These are phyloP conservation scores for Festucalex cinctus DNA, from an alignment of 2,113 vertebrate genomes.

Conservation along the genomic window DNA sequence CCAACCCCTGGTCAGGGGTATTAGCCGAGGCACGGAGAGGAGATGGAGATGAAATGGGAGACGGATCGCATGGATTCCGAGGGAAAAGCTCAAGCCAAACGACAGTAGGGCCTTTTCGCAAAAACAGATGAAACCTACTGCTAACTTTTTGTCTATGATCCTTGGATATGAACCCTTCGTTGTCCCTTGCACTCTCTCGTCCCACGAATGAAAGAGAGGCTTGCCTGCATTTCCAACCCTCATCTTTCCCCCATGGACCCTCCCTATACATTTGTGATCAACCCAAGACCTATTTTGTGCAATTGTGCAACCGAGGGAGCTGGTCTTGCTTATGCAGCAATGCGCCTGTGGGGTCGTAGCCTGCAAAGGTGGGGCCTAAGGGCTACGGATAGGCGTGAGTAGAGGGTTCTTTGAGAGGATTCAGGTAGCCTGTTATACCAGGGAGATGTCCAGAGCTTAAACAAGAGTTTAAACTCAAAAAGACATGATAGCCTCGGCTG, in stretches of 20 bases:
- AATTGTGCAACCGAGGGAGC: constrained; percentile 52
- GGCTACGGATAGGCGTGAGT: constrained; percentile 20
- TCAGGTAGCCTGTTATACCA: constrained; percentile 33
- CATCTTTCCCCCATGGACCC: constrained; percentile 38
- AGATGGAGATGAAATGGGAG: constrained; percentile 38
- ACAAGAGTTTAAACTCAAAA: constrained; percentile 35
- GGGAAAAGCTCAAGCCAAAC: constrained; percentile 72
- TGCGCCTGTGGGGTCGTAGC: constrained; percentile 33
- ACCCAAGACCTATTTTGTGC: constrained; percentile 59
- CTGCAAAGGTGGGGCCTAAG: constrained; percentile 25
- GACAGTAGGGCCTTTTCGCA: constrained; percentile 64
- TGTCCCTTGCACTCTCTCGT: constrained; percentile 60
- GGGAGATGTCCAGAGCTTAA: constrained; percentile 36
- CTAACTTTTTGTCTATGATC: constrained; percentile 44
- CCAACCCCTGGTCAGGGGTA: constrained; percentile 65
- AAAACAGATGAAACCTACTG: constrained; percentile 75
- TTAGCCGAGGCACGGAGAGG: constrained; percentile 40
- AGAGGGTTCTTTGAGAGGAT: constrained; percentile 23
- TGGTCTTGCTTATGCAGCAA: constrained; percentile 30
- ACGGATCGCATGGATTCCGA: constrained; percentile 46
- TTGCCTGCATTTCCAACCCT: constrained; percentile 53
- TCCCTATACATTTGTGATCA: constrained; percentile 58
- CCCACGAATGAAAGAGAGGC: constrained; percentile 57
- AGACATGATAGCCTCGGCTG: constrained; percentile 7
- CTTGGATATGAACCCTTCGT: constrained; percentile 63